Conservation (phyloP, 2,888 invertebrate genomes). For the Eumacrocentrus americanus region DNA sequence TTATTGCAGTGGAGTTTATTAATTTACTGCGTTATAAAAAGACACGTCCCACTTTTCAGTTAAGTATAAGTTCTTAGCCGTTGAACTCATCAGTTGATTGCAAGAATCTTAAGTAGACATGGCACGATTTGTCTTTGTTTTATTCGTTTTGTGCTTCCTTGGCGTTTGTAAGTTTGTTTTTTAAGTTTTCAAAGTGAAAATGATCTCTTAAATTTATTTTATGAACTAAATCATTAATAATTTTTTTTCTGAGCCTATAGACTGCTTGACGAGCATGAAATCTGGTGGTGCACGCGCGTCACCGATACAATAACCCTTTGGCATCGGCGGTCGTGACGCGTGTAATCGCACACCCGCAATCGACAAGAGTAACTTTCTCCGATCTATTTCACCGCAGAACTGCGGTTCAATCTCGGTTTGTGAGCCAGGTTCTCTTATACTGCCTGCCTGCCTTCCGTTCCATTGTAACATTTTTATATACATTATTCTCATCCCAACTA, state of each 20-base stretch:
- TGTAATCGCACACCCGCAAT: constrained; percentile 22
- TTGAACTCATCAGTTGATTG: not conserved
- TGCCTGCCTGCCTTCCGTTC: constrained; percentile 9
- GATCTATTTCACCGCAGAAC: constrained; percentile 35
- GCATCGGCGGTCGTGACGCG: constrained; percentile 9
- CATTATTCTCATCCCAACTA: not conserved
- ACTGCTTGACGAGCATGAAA: too few relatives aligned
- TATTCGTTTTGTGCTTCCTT: not conserved
- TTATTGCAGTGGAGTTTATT: not conserved
- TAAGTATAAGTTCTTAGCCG: not conserved
- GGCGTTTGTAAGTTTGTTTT: not conserved
- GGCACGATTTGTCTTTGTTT: not conserved
- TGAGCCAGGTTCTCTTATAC: not conserved
- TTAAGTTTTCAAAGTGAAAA: not conserved
- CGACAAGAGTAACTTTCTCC: constrained; percentile 35
- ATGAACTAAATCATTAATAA: too few relatives aligned
- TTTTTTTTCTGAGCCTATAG: too few relatives aligned
- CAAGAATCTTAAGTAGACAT: not conserved
- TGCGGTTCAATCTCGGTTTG: constrained; percentile 14
- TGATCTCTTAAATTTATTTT: not conserved
- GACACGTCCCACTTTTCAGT: not conserved
- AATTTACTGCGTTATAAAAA: not conserved
- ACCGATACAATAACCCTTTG: constrained; percentile 16
- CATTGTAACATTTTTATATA: not conserved
- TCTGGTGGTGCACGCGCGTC: too few relatives aligned